Conservation (phyloP, 2,888 invertebrate species). For the Drosophila algonquin region DNA sequence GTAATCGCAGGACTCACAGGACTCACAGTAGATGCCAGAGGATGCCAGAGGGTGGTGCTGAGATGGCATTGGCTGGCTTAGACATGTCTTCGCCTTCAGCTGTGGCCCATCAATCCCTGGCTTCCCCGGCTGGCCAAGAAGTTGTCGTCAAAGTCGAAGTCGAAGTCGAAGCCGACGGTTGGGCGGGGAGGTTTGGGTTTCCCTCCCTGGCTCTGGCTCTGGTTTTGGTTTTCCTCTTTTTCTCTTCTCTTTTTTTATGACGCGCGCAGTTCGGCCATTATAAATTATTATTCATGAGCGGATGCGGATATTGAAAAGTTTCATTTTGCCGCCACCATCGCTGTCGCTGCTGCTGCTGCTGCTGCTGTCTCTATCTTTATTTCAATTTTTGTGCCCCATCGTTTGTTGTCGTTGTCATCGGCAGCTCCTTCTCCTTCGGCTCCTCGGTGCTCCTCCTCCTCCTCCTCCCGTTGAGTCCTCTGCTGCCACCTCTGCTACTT, state of each 20-base stretch:
- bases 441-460: conserved; percentile 22
- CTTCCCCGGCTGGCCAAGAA: conserved; percentile 28
- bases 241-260: conserved; percentile 36
- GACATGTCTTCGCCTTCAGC: conserved; percentile 26
- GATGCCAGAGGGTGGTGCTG: not conserved
- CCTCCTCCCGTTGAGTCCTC: not conserved
- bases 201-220: not conserved
- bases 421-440: conserved; percentile 21
- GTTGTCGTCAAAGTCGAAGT: conserved; percentile 37
- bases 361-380: conserved; percentile 62
- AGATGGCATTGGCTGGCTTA: conserved; percentile 18
- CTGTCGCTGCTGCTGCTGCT: conserved; percentile 34
- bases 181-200: conserved; percentile 2
- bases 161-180: not conserved
- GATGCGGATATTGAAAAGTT: conserved; percentile 78
- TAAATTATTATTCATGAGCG: conserved; percentile 78
- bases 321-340: conserved; percentile 57
- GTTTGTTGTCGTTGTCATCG: conserved; percentile 29
- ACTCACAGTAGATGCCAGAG: not conserved
- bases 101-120: conserved; percentile 39
- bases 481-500: conserved; percentile 15
- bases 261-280: conserved; percentile 62
- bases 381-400: conserved; percentile 67
- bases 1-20: not conserved
- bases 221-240: not conserved